Conservation (phyloP, 2,888 invertebrate species). For the Hoplodrina ambigua region DNA sequence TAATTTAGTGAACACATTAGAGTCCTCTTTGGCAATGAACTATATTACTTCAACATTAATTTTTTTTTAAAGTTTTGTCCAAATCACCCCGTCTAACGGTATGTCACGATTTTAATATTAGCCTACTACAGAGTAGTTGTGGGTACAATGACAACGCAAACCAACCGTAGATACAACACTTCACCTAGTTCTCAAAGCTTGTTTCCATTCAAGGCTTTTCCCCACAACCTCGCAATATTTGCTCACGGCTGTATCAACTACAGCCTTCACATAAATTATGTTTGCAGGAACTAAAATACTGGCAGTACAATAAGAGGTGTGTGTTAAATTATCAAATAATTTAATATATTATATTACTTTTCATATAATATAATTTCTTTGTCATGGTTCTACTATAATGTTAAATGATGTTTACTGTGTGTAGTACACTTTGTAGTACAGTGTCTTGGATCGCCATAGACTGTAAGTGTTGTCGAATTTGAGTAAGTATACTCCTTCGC, state of each 20-base stretch:
- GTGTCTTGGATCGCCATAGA: conserved; percentile 99
- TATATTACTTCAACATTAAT: too few species aligned
- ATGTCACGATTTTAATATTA: background rate
- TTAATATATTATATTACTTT: conserved; percentile 56
- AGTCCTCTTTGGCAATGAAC: too few species aligned
- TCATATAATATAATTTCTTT: conserved; percentile 63
- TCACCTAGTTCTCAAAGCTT: background rate
- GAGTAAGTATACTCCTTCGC: conserved; percentile 98
- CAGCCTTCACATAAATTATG: conserved; percentile 23
- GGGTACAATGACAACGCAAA: too few species aligned
- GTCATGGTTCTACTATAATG: conserved; percentile 71
- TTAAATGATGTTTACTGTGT: conserved; percentile 91
- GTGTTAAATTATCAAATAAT: conserved; percentile 53
- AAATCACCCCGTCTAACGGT: too few species aligned
- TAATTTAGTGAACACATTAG: too few species aligned
- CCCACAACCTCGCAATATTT: conserved; percentile 22
- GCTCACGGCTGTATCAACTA: conserved; percentile 11
- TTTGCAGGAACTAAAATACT: conserved; percentile 56
- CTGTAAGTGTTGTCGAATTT: conserved; percentile 99
- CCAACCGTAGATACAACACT: background rate
- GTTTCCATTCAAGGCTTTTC: background rate
- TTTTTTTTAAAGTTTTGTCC: too few species aligned
- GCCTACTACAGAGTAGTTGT: background rate
- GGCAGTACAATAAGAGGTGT: conserved; percentile 56
- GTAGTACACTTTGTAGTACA: conserved; percentile 99